Percentiles rank a stretch among this genome's conserved stretches.
These are phyloP conservation scores for Vanessa tameamea DNA, from an alignment of 1,140 invertebrate species.

Conservation along the genomic window DNA sequence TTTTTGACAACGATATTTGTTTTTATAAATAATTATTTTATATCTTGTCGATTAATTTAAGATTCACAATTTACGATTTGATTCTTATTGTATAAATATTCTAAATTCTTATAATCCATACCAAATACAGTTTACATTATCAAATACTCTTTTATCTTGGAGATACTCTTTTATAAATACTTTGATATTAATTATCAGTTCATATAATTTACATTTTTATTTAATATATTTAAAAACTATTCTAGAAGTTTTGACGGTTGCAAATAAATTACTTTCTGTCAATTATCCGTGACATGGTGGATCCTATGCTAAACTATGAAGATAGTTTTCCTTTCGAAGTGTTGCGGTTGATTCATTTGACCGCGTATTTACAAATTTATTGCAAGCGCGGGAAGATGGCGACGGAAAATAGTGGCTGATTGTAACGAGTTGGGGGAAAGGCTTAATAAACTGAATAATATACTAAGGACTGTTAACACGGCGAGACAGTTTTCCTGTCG, in stretches of 20 bases:
- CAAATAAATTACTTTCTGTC: background rate
- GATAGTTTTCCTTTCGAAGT: conserved; percentile 38
- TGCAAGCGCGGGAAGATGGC: conserved; percentile 57
- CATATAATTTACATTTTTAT: too few species aligned
- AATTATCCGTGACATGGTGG: background rate
- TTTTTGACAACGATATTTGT: too few species aligned
- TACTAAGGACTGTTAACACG: conserved; percentile 28
- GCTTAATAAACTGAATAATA: conserved; percentile 62
- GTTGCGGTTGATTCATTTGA: conserved; percentile 61
- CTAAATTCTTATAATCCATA: too few species aligned
- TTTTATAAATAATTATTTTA: too few species aligned
- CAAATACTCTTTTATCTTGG: too few species aligned
- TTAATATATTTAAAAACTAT: too few species aligned
- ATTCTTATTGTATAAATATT: too few species aligned
- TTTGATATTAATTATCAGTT: too few species aligned
- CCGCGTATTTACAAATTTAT: conserved; percentile 58
- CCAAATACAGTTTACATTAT: too few species aligned
- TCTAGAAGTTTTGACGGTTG: background rate
- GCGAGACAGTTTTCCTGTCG: conserved; percentile 35
- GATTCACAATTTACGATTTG: too few species aligned
- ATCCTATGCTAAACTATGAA: conserved; percentile 22
- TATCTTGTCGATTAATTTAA: too few species aligned
- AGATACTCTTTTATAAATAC: too few species aligned
- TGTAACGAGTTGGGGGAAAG: conserved; percentile 63
- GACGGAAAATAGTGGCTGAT: conserved; percentile 62